Conservation (phyloP, 2,888 invertebrate species). For the Cerastis leucographa region DNA sequence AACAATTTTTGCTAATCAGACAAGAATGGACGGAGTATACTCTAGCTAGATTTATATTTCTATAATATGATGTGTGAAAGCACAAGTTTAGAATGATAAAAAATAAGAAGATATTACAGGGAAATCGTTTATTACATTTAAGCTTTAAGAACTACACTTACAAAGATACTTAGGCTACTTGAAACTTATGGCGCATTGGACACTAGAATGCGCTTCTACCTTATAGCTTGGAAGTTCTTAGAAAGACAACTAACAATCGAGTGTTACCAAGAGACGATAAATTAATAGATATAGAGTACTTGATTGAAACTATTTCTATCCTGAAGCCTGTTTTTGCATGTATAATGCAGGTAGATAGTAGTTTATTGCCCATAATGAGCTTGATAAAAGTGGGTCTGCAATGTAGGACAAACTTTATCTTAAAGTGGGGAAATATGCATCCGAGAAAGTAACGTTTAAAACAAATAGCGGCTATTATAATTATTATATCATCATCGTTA, state of each 20-base stretch:
- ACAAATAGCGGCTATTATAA: slow-evolving; percentile 22
- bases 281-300: slow-evolving; percentile 5
- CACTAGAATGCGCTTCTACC: background rate
- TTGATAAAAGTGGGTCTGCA: slow-evolving; percentile 22
- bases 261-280: background rate
- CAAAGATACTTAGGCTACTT: background rate
- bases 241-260: background rate
- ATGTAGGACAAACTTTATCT: slow-evolving; percentile 42
- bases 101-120: background rate
- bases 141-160: background rate
- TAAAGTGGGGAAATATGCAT: slow-evolving; percentile 19
- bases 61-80: background rate
- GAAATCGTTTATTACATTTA: too few relatives aligned
- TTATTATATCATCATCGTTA: slow-evolving; percentile 6
- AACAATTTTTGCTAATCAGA: background rate
- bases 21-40: background rate
- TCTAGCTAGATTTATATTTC: background rate
- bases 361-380: slow-evolving; percentile 46
- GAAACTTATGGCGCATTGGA: background rate
- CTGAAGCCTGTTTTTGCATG: slow-evolving; percentile 38
- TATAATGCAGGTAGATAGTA: slow-evolving; percentile 32
- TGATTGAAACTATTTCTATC: slow-evolving; percentile 28
- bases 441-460: slow-evolving; percentile 41
- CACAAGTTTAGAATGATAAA: background rate
- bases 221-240: background rate